A percentile compares a stretch with the other conserved stretches of the same genome.
These are phyloP conservation scores for Oscheius sp. DNA, from an alignment of 2,888 invertebrate genomes.

Conservation along the genomic window DNA sequence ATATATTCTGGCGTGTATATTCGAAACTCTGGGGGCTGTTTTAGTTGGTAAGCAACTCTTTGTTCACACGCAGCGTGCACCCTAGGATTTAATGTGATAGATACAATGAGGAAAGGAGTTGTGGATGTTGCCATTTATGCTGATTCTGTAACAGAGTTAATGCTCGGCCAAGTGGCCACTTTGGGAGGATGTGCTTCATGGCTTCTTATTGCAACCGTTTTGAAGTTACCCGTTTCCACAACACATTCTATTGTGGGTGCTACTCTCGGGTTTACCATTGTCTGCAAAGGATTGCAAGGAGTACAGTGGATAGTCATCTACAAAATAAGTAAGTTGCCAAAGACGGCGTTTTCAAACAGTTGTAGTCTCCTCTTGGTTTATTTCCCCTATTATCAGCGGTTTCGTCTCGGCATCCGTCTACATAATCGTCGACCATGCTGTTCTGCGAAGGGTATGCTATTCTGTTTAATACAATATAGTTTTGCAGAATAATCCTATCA, in stretches of 20 bases:
- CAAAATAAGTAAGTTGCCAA: conserved; percentile 78
- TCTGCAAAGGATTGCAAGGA: conserved; percentile 86
- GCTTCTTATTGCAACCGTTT: conserved; percentile 91
- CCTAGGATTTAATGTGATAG: conserved; percentile 87
- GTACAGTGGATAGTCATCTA: conserved; percentile 86
- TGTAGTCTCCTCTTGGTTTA: conserved; percentile 91
- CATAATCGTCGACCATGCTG: conserved; percentile 75
- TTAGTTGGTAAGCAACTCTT: conserved; percentile 83
- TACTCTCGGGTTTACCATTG: conserved; percentile 93
- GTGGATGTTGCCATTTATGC: conserved; percentile 88
- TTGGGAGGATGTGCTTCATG: conserved; percentile 85
- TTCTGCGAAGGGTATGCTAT: conserved; percentile 75
- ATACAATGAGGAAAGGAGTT: conserved; percentile 97
- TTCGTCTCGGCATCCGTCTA: conserved; percentile 81
- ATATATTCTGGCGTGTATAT: conserved; percentile 92
- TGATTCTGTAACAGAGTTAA: conserved; percentile 84
- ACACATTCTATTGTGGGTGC: conserved; percentile 98
- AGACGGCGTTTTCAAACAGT: neutral
- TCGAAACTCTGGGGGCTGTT: conserved; percentile 93
- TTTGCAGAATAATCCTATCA: conserved; percentile 53
- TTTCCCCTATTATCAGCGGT: conserved; percentile 92
- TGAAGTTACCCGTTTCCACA: conserved; percentile 94
- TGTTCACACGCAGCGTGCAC: neutral
- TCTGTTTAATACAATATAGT: conserved; percentile 19
- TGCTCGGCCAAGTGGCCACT: conserved; percentile 91